phyloP scores from a whole-genome alignment of 1,140 invertebrate species.

The Mesaphorura yosii region DNA sequence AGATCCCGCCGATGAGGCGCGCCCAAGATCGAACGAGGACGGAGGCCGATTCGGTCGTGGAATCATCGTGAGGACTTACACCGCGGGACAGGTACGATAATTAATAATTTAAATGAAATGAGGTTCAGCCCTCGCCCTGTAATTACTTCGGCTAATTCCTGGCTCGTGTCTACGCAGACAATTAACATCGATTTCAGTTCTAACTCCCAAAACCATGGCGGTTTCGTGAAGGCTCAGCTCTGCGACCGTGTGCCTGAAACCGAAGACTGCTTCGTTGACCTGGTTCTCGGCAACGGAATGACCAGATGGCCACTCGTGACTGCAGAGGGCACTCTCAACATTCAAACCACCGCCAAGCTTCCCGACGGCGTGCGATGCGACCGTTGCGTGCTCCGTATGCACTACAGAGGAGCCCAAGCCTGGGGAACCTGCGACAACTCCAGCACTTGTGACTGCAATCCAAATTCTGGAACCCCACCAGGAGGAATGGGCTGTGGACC shows the following conservation, averaged over 20 bases:
- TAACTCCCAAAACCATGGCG: too few relatives aligned
- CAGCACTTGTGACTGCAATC: too few relatives aligned
- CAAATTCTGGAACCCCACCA: not conserved
- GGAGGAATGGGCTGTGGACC: not conserved
- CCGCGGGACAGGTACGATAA: not conserved
- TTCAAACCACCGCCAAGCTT: constrained; percentile 33
- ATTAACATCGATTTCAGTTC: constrained; percentile 14
- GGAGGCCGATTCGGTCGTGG: constrained; percentile 9
- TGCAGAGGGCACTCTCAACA: too few relatives aligned
- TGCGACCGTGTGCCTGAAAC: too few relatives aligned
- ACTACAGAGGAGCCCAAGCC: constrained; percentile 28
- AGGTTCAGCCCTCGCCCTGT: not conserved
- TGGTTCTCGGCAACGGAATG: too few relatives aligned
- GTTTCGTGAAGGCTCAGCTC: too few relatives aligned
- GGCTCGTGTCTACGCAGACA: not conserved
- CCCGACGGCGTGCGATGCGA: constrained; percentile 33
- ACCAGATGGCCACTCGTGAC: too few relatives aligned
- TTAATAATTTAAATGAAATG: not conserved
- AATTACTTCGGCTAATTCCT: not conserved
- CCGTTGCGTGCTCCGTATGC: constrained; percentile 37
- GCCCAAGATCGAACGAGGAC: constrained; percentile 6
- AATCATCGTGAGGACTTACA: constrained; percentile 8
- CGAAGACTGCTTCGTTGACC: constrained; percentile 58
- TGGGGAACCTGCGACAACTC: not conserved
- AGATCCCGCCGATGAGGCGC: constrained; percentile 3